Percentiles rank a stretch among this genome's conserved stretches.
Conservation (phyloP, 2,888 invertebrate species). For the Tachina fera region DNA sequence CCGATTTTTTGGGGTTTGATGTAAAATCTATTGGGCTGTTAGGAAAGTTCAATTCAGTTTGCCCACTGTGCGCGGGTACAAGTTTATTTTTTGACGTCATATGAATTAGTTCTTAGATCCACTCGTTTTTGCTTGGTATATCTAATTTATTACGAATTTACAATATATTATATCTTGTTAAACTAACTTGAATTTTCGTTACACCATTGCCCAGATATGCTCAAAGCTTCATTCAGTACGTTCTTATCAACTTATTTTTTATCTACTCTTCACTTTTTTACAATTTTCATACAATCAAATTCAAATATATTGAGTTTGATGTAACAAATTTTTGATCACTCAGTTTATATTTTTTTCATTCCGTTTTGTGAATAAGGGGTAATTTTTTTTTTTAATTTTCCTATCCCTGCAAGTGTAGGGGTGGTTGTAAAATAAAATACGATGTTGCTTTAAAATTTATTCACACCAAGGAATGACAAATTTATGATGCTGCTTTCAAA, state of each 20-base stretch:
- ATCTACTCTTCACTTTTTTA: background rate
- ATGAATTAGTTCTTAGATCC: no score
- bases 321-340: background rate
- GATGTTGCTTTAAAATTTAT: slow-evolving; percentile 9
- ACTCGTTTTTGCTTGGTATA: no score
- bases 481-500: slow-evolving; percentile 28
- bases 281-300: slow-evolving; percentile 12
- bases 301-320: slow-evolving; percentile 39
- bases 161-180: no score
- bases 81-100: no score
- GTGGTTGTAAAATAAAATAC: background rate
- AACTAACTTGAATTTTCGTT: no score
- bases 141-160: no score
- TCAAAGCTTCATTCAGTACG: background rate
- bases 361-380: background rate
- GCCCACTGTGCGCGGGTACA: no score
- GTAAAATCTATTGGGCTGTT: no score
- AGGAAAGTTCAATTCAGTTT: no score
- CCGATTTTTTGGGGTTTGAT: no score
- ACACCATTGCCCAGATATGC: no score
- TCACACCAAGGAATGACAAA: slow-evolving; percentile 39
- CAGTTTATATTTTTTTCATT: background rate
- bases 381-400: background rate
- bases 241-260: background rate
- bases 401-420: background rate